Evolutionary conservation across 2,888 invertebrate species (phyloP), one percentile per base, ranked within the genome.

Genomic region (Drosophila prolongata): DNA sequence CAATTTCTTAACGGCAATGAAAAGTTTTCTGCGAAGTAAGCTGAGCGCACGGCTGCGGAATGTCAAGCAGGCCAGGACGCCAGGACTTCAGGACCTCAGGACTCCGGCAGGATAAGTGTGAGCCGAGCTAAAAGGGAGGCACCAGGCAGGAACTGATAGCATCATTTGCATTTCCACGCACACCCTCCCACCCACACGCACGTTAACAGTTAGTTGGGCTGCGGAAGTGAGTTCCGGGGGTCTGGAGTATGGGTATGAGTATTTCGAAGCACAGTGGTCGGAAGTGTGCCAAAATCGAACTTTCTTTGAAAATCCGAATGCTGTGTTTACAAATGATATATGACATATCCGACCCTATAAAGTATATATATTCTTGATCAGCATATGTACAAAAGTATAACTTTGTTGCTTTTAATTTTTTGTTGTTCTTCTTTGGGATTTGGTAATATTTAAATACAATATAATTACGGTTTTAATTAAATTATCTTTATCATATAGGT

Each of bases 1-100:
- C 87, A 89, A 80, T 87, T 87, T 87, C 84, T 87, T 87, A 83
- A 83, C 86, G 79, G 79, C 87, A 84, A 80, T 83, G 84, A 86
- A 87, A 83, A 86, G 80, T 86, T 85, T 78, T 68, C 58, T 76
- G 73, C 73, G 57, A 77, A 73, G 57, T 65, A 67, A 61, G 66
- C 72, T 55, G 65, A 54, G 64, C 57, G 61, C 66, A 76, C 79
- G 79, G 55, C 56, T 69, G 80, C 59, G 81, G 81, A 74, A 84
- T 82, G 84, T 66, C 71, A 79, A 82, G 77, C 79, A 77, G 74
- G 78, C 54, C 47, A 40, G 34, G 11, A 13, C 11, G 43, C 11
- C 10, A 40, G 43, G 52, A 10, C 11, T 4, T 5, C 46, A n/a
- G 46, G 14, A 30, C 27, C 5, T 30, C 10, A 43, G 43, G 43